Base-by-base conservation (phyloP, 2,113 vertebrate genomes). In the Solea solea region DNA sequence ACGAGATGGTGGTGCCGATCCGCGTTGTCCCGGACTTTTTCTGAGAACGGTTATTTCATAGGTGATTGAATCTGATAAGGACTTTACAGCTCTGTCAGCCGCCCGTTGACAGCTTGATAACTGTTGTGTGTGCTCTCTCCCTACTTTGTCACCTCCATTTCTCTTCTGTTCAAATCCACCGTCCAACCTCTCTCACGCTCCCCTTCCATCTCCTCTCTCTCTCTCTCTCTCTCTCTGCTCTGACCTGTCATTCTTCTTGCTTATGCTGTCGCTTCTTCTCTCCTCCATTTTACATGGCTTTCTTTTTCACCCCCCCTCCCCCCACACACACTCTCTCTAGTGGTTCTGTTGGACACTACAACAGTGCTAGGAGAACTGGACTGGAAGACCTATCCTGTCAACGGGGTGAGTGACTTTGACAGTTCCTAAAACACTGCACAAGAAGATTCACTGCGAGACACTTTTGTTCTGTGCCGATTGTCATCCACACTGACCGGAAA, bases 351-450 rank as follows among this genome's bases (percentile, higher is more conserved):
- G 93, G 97, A 98, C 92, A 98, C 97, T 72, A 97, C 96, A 68
- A 86, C 95, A 79, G 96, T 94, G 62, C 92, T 97, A 0, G 96
- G 97, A 85, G 97, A 98, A 75, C 92, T 98, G 48, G 96, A 96
- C 91, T 98, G 97, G 97, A 98, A 95, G 90, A 97, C 97, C 21
- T 98, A 97, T 89, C 97, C 97, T 68, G 90, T 98, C 87, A 98
- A 98, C 85, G 97, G 97, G 95, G 97, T 98, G 93, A 98, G 97
- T 95, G 65, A 72, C 53, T 42, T 54, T 48, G 48, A 5, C 15
- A 44, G 66, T 44, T 48, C 21, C 39, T 58, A 1, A 39, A 42
- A 39, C 60, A 16, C 21, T 44, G 21, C 28, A 42, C 28, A 42
- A 1, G 3, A 28, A 27, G 34, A 55, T 25, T 50, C 7, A 50